Base-by-base conservation (phyloP, 2,113 vertebrate species). In the Carettochelys insculpta region DNA sequence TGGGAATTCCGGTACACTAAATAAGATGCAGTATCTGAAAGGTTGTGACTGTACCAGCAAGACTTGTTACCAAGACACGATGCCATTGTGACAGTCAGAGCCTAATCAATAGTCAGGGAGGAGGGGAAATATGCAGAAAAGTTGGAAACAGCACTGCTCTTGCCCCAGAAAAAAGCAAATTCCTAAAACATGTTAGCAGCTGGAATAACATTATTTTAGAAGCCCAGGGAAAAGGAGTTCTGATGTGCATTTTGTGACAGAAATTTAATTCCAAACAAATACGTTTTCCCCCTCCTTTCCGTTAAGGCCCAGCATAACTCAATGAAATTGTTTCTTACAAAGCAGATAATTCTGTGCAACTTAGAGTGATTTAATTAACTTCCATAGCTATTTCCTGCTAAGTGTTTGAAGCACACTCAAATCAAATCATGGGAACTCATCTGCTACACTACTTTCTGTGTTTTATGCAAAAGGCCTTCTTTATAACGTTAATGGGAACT, bases 1-100 rank as follows among this genome's bases (percentile, higher is more conserved):
- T 99, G 98, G 98, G 98, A 98, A 99, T 99, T 99, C 98, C 98
- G 98, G 99, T 99, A 99, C 98, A 98, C 98, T 99, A 99, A 99
- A 99, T 99, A 99, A 99, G 98, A 98, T 97, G 97, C 97, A 97
- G 96, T 97, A 96, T 97, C 97, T 97, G 97, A 97, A 97, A 97
- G 94, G 96, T 5, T 96, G 87, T 95, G 95, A 94, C 96, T 95
- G 97, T 97, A 96, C 97, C 96, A 96, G 96, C 97, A 97, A 14
- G 88, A 68, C 94, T 96, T 97, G 93, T 94, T 96, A 96, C 95
- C 95, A 48, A 94, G 95, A 96, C 92, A 94, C 95, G 88, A 92
- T 88, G 77, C 90, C 83, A 90, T 96, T 94, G 96, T 96, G 94
- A 95, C 96, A 97, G 94, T 92, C 92, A 90, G 94, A 90, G 89